Conservation (phyloP, 2,888 invertebrate genomes). For the Zelleria hepariella region DNA sequence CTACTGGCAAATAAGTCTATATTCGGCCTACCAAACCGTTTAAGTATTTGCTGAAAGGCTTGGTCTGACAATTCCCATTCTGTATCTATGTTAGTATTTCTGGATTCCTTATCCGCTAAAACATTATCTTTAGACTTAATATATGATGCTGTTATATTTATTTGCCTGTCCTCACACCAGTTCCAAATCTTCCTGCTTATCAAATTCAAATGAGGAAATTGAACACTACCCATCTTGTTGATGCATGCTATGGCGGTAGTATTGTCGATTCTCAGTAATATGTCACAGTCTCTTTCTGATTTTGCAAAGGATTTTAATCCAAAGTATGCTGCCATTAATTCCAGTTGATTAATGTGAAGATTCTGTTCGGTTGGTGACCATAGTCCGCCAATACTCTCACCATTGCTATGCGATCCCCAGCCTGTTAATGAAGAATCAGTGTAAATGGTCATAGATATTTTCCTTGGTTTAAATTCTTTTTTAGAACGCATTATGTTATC, state of each 20-base stretch:
- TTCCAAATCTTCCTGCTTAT: constrained; percentile 1
- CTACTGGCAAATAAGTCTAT: constrained; percentile 6
- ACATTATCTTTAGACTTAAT: too few relatives aligned
- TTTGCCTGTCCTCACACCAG: constrained; percentile 3
- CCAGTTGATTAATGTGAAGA: too few relatives aligned
- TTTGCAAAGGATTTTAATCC: too few relatives aligned
- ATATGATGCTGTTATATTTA: constrained; percentile 1
- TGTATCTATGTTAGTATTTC: neutral
- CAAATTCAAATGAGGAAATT: neutral
- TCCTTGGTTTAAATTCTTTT: too few relatives aligned
- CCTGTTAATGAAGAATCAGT: too few relatives aligned
- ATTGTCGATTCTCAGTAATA: constrained; percentile 2
- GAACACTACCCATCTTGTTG: too few relatives aligned
- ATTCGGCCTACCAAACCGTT: neutral
- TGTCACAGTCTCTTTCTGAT: neutral
- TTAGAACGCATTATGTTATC: too few relatives aligned
- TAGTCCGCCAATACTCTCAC: too few relatives aligned
- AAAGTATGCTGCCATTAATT: too few relatives aligned
- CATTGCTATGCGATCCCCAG: too few relatives aligned
- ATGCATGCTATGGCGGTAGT: constrained; percentile 6
- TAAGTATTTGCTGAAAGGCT: neutral
- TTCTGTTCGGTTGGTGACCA: too few relatives aligned
- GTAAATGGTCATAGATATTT: too few relatives aligned
- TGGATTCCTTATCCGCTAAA: neutral
- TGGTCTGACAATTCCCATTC: neutral